Base-by-base conservation (phyloP, 1,140 invertebrate species). In the Magallana gigas region DNA sequence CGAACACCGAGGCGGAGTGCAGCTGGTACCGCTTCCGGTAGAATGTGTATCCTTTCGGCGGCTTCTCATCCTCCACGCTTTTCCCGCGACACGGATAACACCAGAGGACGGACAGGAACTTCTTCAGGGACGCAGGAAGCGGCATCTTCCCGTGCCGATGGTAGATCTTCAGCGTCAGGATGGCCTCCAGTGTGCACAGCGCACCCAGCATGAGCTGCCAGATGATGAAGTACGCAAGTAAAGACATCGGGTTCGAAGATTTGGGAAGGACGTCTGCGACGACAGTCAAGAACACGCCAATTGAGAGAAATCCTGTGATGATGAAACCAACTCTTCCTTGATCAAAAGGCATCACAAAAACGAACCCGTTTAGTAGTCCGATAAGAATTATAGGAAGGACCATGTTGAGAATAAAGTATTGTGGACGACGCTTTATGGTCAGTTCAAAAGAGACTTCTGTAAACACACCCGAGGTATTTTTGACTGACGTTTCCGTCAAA, bases 61-160 rank as follows among this genome's bases (percentile, higher is more conserved):
- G 81, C 58, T 87, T 87, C 62, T 82, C 68, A 23, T 84, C 86
- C 11, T 82, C 59, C 4, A 87, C 60, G 57, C 80, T 87, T 48
- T 87, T 87, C 14, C 86, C 86, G 3, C 86, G 86, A n/a, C 86
- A 87, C 1, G 86, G 86, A 36, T 68, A 87, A 83, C 81, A 87
- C 86, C 86, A 87, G 18, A 87, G 23, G 18, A 87, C 5, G 1
- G 86, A 83, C 8, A 87, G 80, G 71, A 83, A 87, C 57, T 82
- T 83, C 29, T 81, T 83, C 18, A 87, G 57, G 5, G 80, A 83
- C 12, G 1, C 18, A 0, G 86, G 82, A 59, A 87, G 80, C 57
- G 82, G 64, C 48, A 82, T 83, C 57, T 87, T 87, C 0, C 86
- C 86, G 18, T 87, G 81, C 0, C 86, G 81, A 36, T 83, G 82